A percentile compares a stretch with the other conserved stretches of the same genome.
Conservation (phyloP, 2,113 vertebrate genomes). For the Pipra filicauda region DNA sequence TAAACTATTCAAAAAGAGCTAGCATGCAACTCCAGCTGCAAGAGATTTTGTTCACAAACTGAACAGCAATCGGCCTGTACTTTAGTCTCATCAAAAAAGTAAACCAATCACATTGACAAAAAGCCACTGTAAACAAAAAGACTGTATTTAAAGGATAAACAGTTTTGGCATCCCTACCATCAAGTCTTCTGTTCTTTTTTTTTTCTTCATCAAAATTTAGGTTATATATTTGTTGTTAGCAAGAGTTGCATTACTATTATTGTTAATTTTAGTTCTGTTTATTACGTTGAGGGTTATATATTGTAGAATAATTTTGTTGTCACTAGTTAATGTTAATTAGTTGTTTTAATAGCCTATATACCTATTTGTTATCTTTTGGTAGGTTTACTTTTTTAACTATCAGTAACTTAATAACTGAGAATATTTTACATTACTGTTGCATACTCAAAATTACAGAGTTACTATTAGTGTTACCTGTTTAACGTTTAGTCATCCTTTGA, state of each 20-base stretch:
- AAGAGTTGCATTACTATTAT: constrained; percentile 88
- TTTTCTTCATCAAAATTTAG: constrained; percentile 79
- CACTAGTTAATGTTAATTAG: constrained; percentile 94
- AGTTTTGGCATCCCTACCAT: constrained; percentile 81
- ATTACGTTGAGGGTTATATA: constrained; percentile 87
- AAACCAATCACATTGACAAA: constrained; percentile 93
- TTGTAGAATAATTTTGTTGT: constrained; percentile 83
- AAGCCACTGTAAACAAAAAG: constrained; percentile 83
- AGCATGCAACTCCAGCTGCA: constrained; percentile 83
- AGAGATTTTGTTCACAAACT: constrained; percentile 66
- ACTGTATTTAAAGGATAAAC: constrained; percentile 78
- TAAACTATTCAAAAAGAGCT: constrained; percentile 55
- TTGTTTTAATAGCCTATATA: constrained; percentile 86
- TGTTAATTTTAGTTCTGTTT: constrained; percentile 93
- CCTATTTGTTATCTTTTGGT: constrained; percentile 93
- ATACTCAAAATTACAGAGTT: constrained; percentile 92
- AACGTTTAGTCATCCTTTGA: constrained; percentile 99
- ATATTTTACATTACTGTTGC: constrained; percentile 90
- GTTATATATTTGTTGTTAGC: constrained; percentile 89
- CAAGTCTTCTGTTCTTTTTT: constrained; percentile 71
- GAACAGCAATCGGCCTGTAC: constrained; percentile 69
- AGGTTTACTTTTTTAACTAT: constrained; percentile 99
- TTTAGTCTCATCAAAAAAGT: constrained; percentile 98
- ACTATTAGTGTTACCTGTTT: constrained; percentile 99
- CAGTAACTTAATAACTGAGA: constrained; percentile 90